Conservation (phyloP, 2,888 invertebrate species). For the Apocheima hispidaria region DNA sequence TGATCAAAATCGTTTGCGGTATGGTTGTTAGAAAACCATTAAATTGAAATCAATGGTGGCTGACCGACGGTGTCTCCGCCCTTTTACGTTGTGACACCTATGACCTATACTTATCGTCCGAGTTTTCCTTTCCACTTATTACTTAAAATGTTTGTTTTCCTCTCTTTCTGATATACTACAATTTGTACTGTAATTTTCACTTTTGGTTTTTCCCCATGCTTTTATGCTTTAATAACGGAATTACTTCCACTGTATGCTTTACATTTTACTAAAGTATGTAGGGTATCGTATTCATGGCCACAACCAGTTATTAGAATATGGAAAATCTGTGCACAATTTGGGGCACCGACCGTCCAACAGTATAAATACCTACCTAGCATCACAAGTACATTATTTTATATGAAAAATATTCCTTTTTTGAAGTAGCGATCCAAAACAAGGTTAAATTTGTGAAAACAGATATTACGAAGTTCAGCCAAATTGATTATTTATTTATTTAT, state of each 20-base stretch:
- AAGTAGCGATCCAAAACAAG: slow-evolving; percentile 11
- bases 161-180: neutral
- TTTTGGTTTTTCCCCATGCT: neutral
- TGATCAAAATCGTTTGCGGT: slow-evolving; percentile 37
- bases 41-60: slow-evolving; percentile 36
- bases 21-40: slow-evolving; percentile 56
- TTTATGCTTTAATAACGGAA: neutral
- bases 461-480: no score
- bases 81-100: neutral
- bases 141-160: slow-evolving; percentile 9
- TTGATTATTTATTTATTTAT: no score
- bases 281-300: neutral
- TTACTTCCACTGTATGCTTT: neutral
- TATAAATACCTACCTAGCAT: no score
- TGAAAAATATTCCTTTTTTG: neutral
- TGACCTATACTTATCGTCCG: slow-evolving; percentile 17
- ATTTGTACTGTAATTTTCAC: neutral
- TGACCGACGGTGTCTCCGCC: slow-evolving; percentile 6
- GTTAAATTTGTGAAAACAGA: slow-evolving; percentile 20
- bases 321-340: neutral
- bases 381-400: neutral
- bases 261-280: neutral
- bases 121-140: slow-evolving; percentile 14
- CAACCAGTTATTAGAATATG: neutral
- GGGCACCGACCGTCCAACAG: neutral